Conservation (phyloP, 1,140 invertebrate species). For the Tetramorium alpestre region DNA sequence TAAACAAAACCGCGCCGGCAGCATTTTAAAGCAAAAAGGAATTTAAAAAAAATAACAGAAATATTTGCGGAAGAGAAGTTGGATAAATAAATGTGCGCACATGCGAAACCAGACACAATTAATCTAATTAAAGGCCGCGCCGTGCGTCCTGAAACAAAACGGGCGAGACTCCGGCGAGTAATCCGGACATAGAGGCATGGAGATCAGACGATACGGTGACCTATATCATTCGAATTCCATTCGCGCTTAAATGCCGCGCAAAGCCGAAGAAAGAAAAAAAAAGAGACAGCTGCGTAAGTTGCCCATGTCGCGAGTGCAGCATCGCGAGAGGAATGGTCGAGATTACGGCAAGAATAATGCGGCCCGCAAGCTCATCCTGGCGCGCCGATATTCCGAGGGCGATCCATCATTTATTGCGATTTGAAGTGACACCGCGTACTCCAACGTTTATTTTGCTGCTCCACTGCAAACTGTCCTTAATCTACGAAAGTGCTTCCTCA, state of each 20-base stretch:
- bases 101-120: slow-evolving; percentile 35
- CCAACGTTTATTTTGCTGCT: slow-evolving; percentile 22
- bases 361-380: not conserved
- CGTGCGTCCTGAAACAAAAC: slow-evolving; percentile 6
- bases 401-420: slow-evolving; percentile 55
- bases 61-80: slow-evolving; percentile 16
- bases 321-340: not conserved
- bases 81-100: slow-evolving; percentile 13
- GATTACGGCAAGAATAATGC: slow-evolving; percentile 16
- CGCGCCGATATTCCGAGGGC: not conserved
- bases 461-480: slow-evolving; percentile 37
- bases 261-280: not conserved
- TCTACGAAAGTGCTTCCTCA: slow-evolving; percentile 45
- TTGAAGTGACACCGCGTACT: slow-evolving; percentile 23
- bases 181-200: not conserved
- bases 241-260: not conserved
- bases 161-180: not conserved
- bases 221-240: not conserved
- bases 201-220: slow-evolving; percentile 8
- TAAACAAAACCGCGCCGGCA: not conserved
- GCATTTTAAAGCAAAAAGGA: not conserved
- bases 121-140: slow-evolving; percentile 49
- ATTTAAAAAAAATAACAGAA: not conserved
- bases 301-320: not conserved
- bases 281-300: slow-evolving; percentile 9